Evolutionary conservation across 2,797 vertebrate species (phyloP).

Genomic region (Morus bassanus): DNA sequence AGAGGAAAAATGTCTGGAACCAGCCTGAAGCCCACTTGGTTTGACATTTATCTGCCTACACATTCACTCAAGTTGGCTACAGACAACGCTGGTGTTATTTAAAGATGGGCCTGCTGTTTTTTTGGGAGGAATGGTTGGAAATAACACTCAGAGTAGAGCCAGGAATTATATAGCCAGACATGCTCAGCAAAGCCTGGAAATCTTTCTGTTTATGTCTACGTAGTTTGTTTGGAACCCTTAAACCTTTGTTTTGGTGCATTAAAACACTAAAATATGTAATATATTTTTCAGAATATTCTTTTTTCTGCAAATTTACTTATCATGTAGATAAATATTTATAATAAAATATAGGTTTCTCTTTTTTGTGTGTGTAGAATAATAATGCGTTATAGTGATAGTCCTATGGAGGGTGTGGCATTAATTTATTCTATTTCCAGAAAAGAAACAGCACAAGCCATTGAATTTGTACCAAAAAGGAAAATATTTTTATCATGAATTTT

Average conservation of each 20-base stretch:
- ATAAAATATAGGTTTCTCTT: background rate
- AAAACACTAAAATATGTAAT: background rate
- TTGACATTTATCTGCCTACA: background rate
- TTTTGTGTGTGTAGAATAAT: background rate
- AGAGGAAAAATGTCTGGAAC: background rate
- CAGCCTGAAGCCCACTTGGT: background rate
- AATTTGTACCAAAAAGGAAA: background rate
- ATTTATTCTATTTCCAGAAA: background rate
- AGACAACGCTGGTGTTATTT: background rate
- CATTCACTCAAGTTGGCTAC: background rate
- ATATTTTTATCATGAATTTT: background rate
- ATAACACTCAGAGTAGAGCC: background rate
- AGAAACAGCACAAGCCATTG: background rate
- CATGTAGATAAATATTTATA: fast-evolving
- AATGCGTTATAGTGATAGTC: background rate
- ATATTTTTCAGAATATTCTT: background rate
- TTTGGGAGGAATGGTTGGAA: background rate
- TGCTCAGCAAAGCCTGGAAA: background rate
- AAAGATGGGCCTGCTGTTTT: background rate
- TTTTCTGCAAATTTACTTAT: background rate
- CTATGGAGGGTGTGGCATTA: background rate
- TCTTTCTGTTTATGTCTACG: background rate
- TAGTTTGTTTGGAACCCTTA: background rate
- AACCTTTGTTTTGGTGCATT: background rate
- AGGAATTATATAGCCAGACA: background rate